Conservation (phyloP, 2,113 vertebrate species). For the Nettapus auritus region DNA sequence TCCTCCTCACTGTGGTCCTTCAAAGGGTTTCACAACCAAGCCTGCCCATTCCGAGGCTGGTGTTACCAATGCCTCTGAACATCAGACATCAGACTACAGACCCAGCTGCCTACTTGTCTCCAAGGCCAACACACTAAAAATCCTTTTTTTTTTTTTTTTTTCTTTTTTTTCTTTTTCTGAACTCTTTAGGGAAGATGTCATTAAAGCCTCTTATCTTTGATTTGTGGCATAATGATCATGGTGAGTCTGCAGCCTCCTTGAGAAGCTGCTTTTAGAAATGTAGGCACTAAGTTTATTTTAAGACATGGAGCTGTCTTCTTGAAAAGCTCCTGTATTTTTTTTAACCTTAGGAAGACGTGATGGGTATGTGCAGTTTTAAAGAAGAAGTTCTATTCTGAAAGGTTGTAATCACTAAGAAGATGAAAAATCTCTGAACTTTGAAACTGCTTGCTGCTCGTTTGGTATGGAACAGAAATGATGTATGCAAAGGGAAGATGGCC, state of each 20-base stretch:
- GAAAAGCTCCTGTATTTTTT: background rate
- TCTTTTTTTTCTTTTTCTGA: background rate
- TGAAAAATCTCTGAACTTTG: background rate
- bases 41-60: background rate
- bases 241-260: background rate
- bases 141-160: background rate
- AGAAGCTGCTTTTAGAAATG: background rate
- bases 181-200: background rate
- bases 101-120: background rate
- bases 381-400: background rate
- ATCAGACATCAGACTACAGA: background rate
- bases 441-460: background rate
- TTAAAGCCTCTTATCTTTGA: background rate
- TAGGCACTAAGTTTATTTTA: background rate
- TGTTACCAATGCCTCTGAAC: accelerated
- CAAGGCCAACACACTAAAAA: background rate
- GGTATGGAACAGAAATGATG: background rate
- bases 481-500: background rate
- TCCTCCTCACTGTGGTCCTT: background rate
- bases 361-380: background rate
- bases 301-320: background rate
- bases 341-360: background rate
- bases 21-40: background rate
- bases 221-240: background rate
- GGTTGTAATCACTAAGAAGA: background rate